A percentile compares a stretch with the other conserved stretches of the same genome.
These are phyloP conservation scores for Papio anubis DNA, from an alignment of 2,113 vertebrate genomes.

Conservation along the genomic window DNA sequence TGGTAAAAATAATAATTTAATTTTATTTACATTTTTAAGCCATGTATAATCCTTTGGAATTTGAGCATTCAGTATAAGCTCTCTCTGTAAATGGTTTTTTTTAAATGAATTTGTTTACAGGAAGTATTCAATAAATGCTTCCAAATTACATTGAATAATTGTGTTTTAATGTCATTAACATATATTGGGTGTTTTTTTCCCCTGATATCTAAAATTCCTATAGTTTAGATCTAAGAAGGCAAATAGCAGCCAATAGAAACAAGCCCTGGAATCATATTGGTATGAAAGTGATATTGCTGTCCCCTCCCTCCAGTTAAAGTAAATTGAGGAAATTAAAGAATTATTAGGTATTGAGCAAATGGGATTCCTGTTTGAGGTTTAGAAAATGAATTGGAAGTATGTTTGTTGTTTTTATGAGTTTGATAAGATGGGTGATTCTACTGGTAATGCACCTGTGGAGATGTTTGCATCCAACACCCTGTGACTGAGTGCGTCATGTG, in stretches of 20 bases:
- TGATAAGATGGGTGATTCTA: neutral
- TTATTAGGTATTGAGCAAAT: neutral
- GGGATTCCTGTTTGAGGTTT: neutral
- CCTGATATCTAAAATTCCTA: neutral
- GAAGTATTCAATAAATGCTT: neutral
- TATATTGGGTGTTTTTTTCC: neutral
- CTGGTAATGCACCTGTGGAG: neutral
- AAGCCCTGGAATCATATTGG: neutral
- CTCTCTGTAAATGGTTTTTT: neutral
- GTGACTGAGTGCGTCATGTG: rapidly evolving
- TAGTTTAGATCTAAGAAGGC: neutral
- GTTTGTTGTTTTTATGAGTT: neutral
- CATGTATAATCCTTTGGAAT: too few species aligned
- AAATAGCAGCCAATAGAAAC: neutral
- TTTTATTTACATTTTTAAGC: too few species aligned
- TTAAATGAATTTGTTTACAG: neutral
- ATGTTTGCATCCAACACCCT: neutral
- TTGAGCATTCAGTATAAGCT: too few species aligned
- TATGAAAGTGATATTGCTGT: neutral
- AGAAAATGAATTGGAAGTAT: neutral
- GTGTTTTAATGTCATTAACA: neutral
- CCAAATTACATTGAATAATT: neutral
- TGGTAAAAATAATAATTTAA: too few species aligned
- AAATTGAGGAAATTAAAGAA: slow-evolving; percentile 14
- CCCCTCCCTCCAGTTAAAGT: neutral